phyloP scores from a whole-genome alignment of 2,797 vertebrate genomes.

The Dallia pectoralis region DNA sequence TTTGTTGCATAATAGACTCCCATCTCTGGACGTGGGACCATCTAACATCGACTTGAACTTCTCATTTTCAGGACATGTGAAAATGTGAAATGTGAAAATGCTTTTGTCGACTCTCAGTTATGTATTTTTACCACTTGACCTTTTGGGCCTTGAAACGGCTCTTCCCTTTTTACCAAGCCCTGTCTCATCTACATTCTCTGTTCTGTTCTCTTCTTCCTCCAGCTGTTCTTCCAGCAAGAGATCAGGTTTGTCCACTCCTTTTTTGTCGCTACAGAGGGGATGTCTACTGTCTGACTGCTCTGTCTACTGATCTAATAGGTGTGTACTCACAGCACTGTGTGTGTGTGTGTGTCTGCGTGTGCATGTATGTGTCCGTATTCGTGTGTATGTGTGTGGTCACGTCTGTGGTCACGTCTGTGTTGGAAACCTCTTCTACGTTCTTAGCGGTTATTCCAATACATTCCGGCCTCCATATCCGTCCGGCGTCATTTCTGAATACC shows the following conservation, averaged over 20 bases:
- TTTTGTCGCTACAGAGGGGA: constrained; percentile 71
- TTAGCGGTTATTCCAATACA: neutral
- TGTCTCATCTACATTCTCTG: constrained; percentile 39
- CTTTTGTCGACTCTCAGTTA: neutral
- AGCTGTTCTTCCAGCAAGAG: constrained; percentile 47
- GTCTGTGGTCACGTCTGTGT: neutral
- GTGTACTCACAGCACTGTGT: constrained; percentile 69
- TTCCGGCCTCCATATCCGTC: constrained; percentile 40
- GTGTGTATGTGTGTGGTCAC: neutral
- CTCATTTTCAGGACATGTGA: too few relatives aligned
- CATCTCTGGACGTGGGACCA: too few relatives aligned
- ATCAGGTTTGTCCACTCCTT: constrained; percentile 55
- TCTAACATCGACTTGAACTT: too few relatives aligned
- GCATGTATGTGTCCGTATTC: neutral
- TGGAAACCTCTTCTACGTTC: neutral
- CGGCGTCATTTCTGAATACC: constrained; percentile 55
- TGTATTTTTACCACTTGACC: neutral
- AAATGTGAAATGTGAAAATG: too few relatives aligned
- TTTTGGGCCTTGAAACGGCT: neutral
- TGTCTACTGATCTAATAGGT: constrained; percentile 77
- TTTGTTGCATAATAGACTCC: too few relatives aligned
- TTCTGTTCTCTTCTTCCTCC: constrained; percentile 39
- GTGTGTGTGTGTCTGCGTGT: neutral
- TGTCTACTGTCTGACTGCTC: constrained; percentile 76
- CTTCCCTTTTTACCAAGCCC: constrained; percentile 34